Conservation (phyloP, 1,140 invertebrate genomes). For the Cheumatopsyche charites region DNA sequence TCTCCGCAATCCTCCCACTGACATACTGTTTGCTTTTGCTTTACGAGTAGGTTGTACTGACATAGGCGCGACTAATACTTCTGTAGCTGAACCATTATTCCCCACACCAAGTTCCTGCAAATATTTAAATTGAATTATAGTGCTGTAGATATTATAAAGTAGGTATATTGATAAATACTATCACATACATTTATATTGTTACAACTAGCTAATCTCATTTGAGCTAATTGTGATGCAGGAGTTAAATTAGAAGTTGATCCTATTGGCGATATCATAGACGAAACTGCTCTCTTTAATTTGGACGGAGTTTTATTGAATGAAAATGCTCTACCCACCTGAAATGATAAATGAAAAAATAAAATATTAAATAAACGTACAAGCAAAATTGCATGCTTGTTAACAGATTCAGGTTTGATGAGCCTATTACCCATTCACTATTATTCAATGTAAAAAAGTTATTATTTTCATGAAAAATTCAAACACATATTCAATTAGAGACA, state of each 20-base stretch:
- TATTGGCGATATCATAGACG: slow-evolving; percentile 89
- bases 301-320: slow-evolving; percentile 95
- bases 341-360: slow-evolving; percentile 6
- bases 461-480: too few relatives aligned
- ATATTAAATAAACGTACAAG: background rate
- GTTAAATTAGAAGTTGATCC: slow-evolving; percentile 79
- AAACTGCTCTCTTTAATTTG: slow-evolving; percentile 90
- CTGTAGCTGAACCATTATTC: slow-evolving; percentile 64
- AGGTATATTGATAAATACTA: slow-evolving; percentile 17
- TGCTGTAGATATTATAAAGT: slow-evolving; percentile 4
- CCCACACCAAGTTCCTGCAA: slow-evolving; percentile 67
- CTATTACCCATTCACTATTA: too few relatives aligned
- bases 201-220: slow-evolving; percentile 83
- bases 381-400: too few relatives aligned
- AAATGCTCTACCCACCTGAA: slow-evolving; percentile 81
- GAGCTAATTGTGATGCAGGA: slow-evolving; percentile 74
- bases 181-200: slow-evolving; percentile 82
- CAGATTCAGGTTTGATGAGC: too few relatives aligned
- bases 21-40: slow-evolving; percentile 64
- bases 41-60: slow-evolving; percentile 82
- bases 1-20: slow-evolving; percentile 54
- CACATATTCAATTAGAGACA: too few relatives aligned
- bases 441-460: too few relatives aligned
- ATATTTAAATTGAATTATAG: slow-evolving; percentile 7
- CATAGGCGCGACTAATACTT: slow-evolving; percentile 74